A percentile compares a stretch with the other conserved stretches of the same genome.
These are phyloP conservation scores for Achatina immaculata DNA, from an alignment of 1,140 invertebrate species.

Conservation along the genomic window DNA sequence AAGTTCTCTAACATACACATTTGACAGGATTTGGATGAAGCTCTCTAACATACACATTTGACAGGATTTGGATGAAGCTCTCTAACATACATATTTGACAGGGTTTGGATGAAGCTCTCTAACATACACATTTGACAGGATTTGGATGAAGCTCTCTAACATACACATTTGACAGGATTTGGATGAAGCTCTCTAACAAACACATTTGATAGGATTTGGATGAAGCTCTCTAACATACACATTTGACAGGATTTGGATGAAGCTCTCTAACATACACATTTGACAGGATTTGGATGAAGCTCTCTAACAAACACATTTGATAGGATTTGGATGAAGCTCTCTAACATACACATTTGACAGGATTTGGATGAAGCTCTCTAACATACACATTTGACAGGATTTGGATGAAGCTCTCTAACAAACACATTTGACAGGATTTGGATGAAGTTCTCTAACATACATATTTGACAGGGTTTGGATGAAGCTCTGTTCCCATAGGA, in stretches of 20 bases:
- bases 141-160: conserved; percentile 69
- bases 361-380: conserved; percentile 69
- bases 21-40: conserved; percentile 68
- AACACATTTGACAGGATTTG: conserved; percentile 71
- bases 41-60: conserved; percentile 68
- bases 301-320: conserved; percentile 69
- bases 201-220: conserved; percentile 70
- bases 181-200: conserved; percentile 66
- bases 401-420: conserved; percentile 65
- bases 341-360: conserved; percentile 68
- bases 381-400: conserved; percentile 70
- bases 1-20: conserved; percentile 68
- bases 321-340: conserved; percentile 68
- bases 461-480: conserved; percentile 70
- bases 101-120: conserved; percentile 69
- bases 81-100: conserved; percentile 67
- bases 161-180: conserved; percentile 70
- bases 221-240: conserved; percentile 68
- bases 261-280: conserved; percentile 69
- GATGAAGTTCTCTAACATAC: conserved; percentile 65
- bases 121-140: conserved; percentile 67
- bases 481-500: conserved; percentile 67
- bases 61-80: conserved; percentile 69
- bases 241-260: conserved; percentile 68
- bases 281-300: conserved; percentile 67